Base-by-base conservation (phyloP, 2,888 invertebrate genomes). In the Parnassius smintheus region DNA sequence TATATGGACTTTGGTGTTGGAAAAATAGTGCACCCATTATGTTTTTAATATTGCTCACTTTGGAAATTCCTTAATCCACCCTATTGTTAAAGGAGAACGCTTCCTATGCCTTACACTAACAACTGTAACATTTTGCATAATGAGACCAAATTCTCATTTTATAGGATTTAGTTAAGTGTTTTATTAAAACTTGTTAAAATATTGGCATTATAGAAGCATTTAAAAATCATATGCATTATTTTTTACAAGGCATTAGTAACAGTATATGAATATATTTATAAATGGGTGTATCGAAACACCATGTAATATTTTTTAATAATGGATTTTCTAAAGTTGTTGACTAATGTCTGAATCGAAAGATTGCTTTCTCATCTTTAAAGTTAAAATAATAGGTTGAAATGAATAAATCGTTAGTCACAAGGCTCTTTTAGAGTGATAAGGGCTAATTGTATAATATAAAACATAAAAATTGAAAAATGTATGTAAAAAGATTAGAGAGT, bases 401-500 rank as follows among this genome's bases (percentile, higher is more conserved):
- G 75, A 81, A 77, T 70, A 71, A 75, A 83, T 77, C 72, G 56
- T 85, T 88, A 88, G 91, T 89, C 87, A 87, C 82, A 75, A 76
- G 76, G 87, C 89, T 89, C 85, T 74, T 35, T 72, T 81, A 86
- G 80, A 45, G 76, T 75, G 75, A 78, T 73, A 68, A 66, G 88
- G 85, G 91, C 84, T 83, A 81, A 81, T 78, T 89, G 84, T 88
- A 88, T 84, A 83, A 85, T 83, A 85, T 83, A 88, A 85, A 85
- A 82, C 73, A 85, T 83, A 88, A 91, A 90, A 89, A 88, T 84
- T 83, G 83, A 75, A 86, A 89, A 90, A 88, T 81, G 74, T 78
- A 83, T 35, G 35, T 35, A 35, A 35, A 85, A 86, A 74, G 85
- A 77, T 88, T 85, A 70, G 75, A 82, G 75, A 82, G 88, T 86